Percentiles rank a stretch among this genome's conserved stretches.
Conservation (phyloP, 2,113 vertebrate genomes). For the Neodontobutis hainanensis region DNA sequence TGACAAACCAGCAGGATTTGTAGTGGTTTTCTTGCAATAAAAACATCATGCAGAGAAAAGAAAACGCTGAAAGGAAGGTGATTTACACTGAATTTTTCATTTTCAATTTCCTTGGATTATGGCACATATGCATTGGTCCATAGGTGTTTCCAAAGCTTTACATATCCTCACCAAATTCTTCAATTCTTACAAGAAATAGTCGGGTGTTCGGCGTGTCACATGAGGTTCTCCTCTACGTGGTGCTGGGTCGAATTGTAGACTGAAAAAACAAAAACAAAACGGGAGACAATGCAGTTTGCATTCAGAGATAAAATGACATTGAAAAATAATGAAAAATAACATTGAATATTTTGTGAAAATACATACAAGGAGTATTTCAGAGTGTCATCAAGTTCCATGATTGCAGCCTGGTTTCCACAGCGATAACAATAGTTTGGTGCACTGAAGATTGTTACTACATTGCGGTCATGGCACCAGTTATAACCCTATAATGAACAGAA, state of each 20-base stretch:
- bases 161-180: slow-evolving; percentile 43
- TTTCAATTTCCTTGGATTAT: slow-evolving; percentile 81
- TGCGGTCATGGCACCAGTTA: slow-evolving; percentile 82
- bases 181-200: slow-evolving; percentile 92
- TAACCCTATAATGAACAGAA: slow-evolving; percentile 71
- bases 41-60: slow-evolving; percentile 87
- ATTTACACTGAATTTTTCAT: slow-evolving; percentile 79
- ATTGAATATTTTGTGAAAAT: neutral
- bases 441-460: slow-evolving; percentile 82
- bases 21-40: slow-evolving; percentile 76
- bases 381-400: slow-evolving; percentile 98
- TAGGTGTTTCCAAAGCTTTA: slow-evolving; percentile 59
- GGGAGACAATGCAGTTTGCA: neutral
- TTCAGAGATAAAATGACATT: neutral
- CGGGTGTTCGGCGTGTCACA: slow-evolving; percentile 84
- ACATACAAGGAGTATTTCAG: slow-evolving; percentile 99
- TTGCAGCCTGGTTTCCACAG: slow-evolving; percentile 82
- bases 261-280: slow-evolving; percentile 54
- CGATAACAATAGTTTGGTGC: slow-evolving; percentile 83
- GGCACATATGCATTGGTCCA: slow-evolving; percentile 92
- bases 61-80: slow-evolving; percentile 81
- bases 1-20: slow-evolving; percentile 88
- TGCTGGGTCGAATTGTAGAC: slow-evolving; percentile 97
- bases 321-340: neutral
- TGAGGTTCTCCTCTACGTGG: slow-evolving; percentile 95